Conservation (phyloP, 2,888 invertebrate genomes). For the Morinoia aosen region DNA sequence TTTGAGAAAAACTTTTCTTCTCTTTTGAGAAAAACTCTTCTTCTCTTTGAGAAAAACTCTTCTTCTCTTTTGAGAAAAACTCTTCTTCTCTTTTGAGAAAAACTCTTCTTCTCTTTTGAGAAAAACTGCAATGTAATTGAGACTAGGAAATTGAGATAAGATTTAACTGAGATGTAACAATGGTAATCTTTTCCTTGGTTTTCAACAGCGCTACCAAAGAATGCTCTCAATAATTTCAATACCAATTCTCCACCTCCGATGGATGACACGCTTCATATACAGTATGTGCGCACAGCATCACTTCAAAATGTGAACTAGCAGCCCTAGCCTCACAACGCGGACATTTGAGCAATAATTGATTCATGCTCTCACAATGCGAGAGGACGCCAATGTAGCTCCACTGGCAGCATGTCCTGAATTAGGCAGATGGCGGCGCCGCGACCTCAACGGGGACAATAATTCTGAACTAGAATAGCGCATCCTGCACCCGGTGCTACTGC, state of each 20-base stretch:
- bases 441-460: background rate
- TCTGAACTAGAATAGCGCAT: no score
- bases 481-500: no score
- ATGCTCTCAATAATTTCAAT: background rate
- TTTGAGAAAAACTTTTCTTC: no score
- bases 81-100: no score
- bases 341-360: constrained; percentile 10
- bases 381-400: background rate
- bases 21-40: no score
- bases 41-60: no score
- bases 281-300: background rate
- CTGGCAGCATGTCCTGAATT: background rate
- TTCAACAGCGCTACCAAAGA: background rate
- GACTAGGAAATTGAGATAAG: no score
- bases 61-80: no score
- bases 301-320: background rate
- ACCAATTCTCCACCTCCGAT: background rate
- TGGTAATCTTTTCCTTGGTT: background rate
- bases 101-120: no score
- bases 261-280: background rate
- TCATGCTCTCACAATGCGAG: background rate
- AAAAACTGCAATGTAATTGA: no score
- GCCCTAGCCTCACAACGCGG: background rate
- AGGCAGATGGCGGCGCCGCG: background rate
- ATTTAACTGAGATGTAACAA: no score